These are phyloP conservation scores for Trichogramma dendrolimi DNA, from an alignment of 2,888 invertebrate genomes.

Conservation along the genomic window DNA sequence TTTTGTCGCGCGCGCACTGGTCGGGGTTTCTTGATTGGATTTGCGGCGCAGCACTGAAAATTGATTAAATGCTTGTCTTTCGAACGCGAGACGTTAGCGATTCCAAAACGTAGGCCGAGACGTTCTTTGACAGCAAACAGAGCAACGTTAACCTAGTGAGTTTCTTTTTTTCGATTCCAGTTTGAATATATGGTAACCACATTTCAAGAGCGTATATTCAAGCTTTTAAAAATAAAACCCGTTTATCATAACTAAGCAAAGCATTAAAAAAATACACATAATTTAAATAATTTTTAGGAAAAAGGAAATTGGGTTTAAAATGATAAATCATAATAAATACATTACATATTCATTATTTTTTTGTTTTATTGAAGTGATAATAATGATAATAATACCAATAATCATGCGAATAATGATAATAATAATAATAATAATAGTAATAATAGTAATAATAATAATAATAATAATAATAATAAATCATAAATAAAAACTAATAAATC, in stretches of 20 bases:
- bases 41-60: background rate
- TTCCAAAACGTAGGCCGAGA: slow-evolving; percentile 37
- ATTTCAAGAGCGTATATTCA: no score
- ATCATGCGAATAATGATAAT: slow-evolving; percentile 29
- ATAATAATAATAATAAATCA: slow-evolving; percentile 40
- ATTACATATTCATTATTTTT: slow-evolving; percentile 29
- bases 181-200: no score
- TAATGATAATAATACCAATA: slow-evolving; percentile 30
- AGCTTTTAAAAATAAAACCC: no score
- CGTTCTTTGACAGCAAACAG: slow-evolving; percentile 31
- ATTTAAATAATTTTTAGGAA: background rate
- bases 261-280: no score
- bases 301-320: slow-evolving; percentile 12
- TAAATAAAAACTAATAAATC: slow-evolving; percentile 51
- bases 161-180: no score
- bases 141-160: slow-evolving; percentile 9
- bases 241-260: no score
- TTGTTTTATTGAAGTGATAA: slow-evolving; percentile 42
- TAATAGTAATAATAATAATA: slow-evolving; percentile 39
- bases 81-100: slow-evolving; percentile 28
- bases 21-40: background rate
- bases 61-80: slow-evolving; percentile 10
- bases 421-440: slow-evolving; percentile 33
- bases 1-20: slow-evolving; percentile 21
- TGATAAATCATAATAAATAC: slow-evolving; percentile 28